These are phyloP conservation scores for Cyrtorhinus lividipennis DNA, from an alignment of 1,140 invertebrate genomes.

Conservation along the genomic window DNA sequence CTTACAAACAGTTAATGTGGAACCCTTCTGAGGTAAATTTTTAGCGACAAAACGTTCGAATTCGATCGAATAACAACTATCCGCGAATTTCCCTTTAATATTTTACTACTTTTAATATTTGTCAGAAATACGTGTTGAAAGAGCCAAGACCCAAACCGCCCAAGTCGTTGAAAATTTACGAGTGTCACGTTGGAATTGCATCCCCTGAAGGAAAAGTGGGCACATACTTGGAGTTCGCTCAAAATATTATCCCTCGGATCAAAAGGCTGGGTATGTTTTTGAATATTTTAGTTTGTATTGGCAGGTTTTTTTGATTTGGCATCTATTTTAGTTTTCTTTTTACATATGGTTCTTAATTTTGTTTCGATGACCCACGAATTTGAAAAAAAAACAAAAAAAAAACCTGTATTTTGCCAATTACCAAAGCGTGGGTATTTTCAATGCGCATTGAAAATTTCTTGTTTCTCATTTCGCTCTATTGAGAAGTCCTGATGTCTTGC, in stretches of 20 bases:
- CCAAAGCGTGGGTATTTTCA: background rate
- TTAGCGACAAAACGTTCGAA: too few relatives aligned
- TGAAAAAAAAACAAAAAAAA: too few relatives aligned
- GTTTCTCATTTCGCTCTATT: too few relatives aligned
- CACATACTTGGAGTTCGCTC: slow-evolving; percentile 80
- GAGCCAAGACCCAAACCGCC: slow-evolving; percentile 53
- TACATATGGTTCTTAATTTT: background rate
- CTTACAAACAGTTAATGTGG: slow-evolving; percentile 87
- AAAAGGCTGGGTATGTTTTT: slow-evolving; percentile 65
- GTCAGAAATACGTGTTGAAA: slow-evolving; percentile 50
- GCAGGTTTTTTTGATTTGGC: background rate
- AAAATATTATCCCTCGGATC: slow-evolving; percentile 83
- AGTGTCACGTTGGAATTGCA: slow-evolving; percentile 96
- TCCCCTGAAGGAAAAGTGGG: slow-evolving; percentile 79
- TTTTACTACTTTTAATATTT: too few relatives aligned
- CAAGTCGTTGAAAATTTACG: slow-evolving; percentile 81
- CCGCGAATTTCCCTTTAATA: too few relatives aligned
- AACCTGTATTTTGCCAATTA: background rate
- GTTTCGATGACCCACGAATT: background rate
- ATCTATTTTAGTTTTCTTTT: background rate
- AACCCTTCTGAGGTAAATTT: slow-evolving; percentile 51
- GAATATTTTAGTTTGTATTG: background rate
- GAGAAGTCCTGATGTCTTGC: too few relatives aligned
- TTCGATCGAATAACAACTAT: too few relatives aligned
- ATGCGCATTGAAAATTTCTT: too few relatives aligned